phyloP scores from a whole-genome alignment of 2,113 vertebrate genomes.

The Rhadina sibilatrix region DNA sequence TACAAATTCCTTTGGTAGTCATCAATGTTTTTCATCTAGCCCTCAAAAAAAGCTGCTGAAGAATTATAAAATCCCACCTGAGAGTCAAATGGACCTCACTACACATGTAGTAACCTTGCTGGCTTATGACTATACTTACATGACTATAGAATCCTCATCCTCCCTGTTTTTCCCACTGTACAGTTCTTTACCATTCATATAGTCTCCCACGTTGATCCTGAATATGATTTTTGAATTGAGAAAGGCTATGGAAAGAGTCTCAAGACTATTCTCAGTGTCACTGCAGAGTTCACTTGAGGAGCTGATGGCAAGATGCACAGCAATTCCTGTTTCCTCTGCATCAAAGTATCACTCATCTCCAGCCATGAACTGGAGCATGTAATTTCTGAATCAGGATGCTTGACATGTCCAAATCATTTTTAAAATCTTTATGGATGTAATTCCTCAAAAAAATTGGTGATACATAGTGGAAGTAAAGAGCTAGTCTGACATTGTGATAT shows the following conservation, averaged over 20 bases:
- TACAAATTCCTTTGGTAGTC: background rate
- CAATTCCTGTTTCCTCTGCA: background rate
- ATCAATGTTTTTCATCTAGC: background rate
- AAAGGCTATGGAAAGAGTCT: background rate
- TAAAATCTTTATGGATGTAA: background rate
- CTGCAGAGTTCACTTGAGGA: background rate
- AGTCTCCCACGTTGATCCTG: fast-evolving
- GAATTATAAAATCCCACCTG: background rate
- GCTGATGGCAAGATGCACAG: background rate
- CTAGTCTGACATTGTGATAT: background rate
- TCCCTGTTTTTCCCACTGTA: background rate
- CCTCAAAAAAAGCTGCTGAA: background rate
- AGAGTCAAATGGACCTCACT: background rate
- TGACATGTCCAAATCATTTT: background rate
- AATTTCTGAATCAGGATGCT: background rate
- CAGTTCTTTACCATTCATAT: background rate
- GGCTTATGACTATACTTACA: background rate
- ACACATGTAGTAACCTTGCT: background rate
- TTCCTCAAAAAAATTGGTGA: background rate
- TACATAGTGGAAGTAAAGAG: background rate
- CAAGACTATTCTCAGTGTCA: background rate
- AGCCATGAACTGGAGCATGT: background rate
- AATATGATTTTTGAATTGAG: background rate
- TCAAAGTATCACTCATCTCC: background rate
- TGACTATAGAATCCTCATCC: background rate